These are phyloP conservation scores for Dorcus parallelipipedus DNA, from an alignment of 2,888 invertebrate genomes.

Conservation along the genomic window DNA sequence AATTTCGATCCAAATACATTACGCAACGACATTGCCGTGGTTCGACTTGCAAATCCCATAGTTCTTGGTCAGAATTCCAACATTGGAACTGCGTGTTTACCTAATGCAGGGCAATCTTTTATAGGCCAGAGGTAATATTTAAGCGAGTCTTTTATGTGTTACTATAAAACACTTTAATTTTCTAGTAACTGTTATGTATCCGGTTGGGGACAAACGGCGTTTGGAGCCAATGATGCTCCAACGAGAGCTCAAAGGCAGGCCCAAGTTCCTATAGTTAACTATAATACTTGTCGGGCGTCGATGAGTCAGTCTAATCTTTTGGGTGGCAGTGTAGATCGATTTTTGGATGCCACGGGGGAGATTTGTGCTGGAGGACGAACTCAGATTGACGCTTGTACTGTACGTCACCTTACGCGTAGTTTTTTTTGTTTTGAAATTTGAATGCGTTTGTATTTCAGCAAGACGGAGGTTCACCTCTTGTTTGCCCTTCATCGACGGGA, in stretches of 20 bases:
- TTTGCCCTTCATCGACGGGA: conserved; percentile 54
- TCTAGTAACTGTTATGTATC: conserved; percentile 57
- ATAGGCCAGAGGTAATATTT: conserved; percentile 29
- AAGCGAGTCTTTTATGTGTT: not conserved
- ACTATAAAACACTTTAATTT: not conserved
- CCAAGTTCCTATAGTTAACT: conserved; percentile 67
- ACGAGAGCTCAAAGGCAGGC: conserved; percentile 69
- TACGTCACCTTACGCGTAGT: too few species aligned
- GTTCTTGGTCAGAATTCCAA: conserved; percentile 55
- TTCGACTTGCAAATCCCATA: conserved; percentile 54
- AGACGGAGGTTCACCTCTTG: conserved; percentile 71
- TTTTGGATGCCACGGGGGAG: conserved; percentile 38
- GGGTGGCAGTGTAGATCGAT: conserved; percentile 36
- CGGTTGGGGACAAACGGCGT: conserved; percentile 87
- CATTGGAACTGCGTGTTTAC: conserved; percentile 62
- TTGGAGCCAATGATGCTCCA: conserved; percentile 45
- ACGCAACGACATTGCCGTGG: conserved; percentile 77
- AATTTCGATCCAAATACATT: conserved; percentile 69
- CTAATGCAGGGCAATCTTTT: conserved; percentile 43
- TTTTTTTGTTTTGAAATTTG: too few species aligned
- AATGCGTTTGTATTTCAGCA: conserved; percentile 32
- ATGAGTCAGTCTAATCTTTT: conserved; percentile 32
- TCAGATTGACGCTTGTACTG: conserved; percentile 39
- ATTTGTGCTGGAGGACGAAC: conserved; percentile 44
- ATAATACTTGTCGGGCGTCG: conserved; percentile 47